A percentile compares a stretch with the other conserved stretches of the same genome.
phyloP scores from a whole-genome alignment of 1,140 invertebrate genomes.

The Polypedilum pembai region DNA sequence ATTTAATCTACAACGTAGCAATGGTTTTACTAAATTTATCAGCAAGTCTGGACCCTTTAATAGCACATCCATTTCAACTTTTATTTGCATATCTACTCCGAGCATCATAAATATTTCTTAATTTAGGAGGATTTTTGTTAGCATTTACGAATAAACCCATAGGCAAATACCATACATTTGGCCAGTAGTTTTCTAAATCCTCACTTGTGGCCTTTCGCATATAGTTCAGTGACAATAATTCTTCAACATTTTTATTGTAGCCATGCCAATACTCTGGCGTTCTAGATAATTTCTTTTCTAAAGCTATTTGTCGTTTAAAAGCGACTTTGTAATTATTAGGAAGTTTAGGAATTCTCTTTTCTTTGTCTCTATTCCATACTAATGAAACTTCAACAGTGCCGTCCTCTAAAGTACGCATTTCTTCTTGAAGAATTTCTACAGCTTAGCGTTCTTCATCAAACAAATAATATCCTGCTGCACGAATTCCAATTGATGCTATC shows the following conservation, averaged over 20 bases:
- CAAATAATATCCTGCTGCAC: not conserved
- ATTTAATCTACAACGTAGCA: slow-evolving; percentile 43
- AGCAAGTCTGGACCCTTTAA: slow-evolving; percentile 43
- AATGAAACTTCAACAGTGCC: not conserved
- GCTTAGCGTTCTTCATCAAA: not conserved
- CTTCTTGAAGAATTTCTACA: not conserved
- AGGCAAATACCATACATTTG: not conserved
- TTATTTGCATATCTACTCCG: slow-evolving; percentile 29
- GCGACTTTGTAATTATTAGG: not conserved
- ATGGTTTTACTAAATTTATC: slow-evolving; percentile 40
- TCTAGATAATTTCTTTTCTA: not conserved
- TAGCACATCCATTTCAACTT: slow-evolving; percentile 43
- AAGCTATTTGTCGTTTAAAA: not conserved
- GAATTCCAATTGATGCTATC: not conserved
- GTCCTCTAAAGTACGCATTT: not conserved
- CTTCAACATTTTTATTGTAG: not conserved
- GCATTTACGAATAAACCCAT: not conserved
- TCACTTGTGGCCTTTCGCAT: too few species aligned
- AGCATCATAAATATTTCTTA: not conserved
- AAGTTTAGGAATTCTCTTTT: not conserved
- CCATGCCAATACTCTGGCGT: not conserved
- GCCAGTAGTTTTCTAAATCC: not conserved
- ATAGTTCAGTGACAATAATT: not conserved
- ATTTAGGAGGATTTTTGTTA: not conserved
- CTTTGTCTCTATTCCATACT: not conserved